phyloP scores from a whole-genome alignment of 2,888 invertebrate genomes.

The Ophion slaviceki region DNA sequence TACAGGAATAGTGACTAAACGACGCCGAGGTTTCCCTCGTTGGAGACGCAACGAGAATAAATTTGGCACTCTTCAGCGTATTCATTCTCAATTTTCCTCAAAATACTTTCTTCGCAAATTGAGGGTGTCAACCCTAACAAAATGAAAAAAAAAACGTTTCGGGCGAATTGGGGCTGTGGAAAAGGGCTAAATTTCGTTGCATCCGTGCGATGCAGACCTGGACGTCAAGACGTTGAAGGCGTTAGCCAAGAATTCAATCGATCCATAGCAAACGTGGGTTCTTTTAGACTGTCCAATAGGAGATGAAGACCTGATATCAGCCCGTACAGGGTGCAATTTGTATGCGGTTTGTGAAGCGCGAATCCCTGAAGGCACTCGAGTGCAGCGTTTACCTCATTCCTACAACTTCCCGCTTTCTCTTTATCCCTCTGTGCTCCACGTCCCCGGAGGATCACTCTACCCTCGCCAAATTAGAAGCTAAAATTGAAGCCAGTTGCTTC shows the following conservation, averaged over 20 bases:
- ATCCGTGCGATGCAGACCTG: background rate
- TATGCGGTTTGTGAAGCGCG: slow-evolving; percentile 63
- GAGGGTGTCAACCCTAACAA: background rate
- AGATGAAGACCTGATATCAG: slow-evolving; percentile 68
- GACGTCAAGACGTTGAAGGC: background rate
- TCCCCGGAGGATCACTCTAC: slow-evolving; percentile 27
- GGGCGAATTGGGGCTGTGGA: background rate
- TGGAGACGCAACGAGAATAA: background rate
- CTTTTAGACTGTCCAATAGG: slow-evolving; percentile 49
- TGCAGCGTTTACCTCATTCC: slow-evolving; percentile 58
- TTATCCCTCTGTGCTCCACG: slow-evolving; percentile 20
- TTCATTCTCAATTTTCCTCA: background rate
- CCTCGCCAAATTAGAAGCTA: slow-evolving; percentile 64
- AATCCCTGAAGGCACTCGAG: slow-evolving; percentile 54
- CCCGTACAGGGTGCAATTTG: slow-evolving; percentile 65
- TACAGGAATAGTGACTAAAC: background rate
- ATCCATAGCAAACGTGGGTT: slow-evolving; percentile 48
- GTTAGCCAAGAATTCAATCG: slow-evolving; percentile 52
- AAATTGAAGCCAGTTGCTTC: slow-evolving; percentile 50
- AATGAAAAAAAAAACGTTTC: background rate
- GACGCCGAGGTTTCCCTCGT: background rate
- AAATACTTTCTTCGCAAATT: background rate
- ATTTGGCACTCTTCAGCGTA: background rate
- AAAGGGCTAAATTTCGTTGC: background rate
- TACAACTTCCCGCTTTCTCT: slow-evolving; percentile 7